phyloP scores from a whole-genome alignment of 1,140 invertebrate genomes.

The Idris sp. region DNA sequence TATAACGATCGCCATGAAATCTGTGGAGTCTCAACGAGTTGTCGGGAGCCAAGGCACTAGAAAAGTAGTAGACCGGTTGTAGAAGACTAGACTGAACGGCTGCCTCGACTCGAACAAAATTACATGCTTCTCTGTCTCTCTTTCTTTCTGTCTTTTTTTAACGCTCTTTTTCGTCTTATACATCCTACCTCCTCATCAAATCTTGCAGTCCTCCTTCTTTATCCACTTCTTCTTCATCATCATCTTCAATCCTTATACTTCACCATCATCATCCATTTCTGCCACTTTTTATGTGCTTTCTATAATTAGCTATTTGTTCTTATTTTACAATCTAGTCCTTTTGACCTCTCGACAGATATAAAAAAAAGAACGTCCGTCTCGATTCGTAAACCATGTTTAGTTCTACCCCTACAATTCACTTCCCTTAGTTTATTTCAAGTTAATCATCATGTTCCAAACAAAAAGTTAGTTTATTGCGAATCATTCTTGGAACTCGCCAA shows the following conservation, averaged over 20 bases:
- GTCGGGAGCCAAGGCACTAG: slow-evolving; percentile 22
- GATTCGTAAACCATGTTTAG: background rate
- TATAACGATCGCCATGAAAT: slow-evolving; percentile 36
- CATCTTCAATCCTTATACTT: slow-evolving; percentile 8
- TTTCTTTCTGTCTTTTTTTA: slow-evolving; percentile 32
- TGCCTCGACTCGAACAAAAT: slow-evolving; percentile 30
- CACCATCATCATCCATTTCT: slow-evolving; percentile 40
- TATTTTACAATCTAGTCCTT: slow-evolving; percentile 13
- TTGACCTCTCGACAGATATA: background rate
- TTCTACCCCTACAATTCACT: too few species aligned
- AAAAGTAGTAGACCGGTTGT: slow-evolving; percentile 62
- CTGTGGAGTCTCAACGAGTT: slow-evolving; percentile 23
- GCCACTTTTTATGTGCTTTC: slow-evolving; percentile 21
- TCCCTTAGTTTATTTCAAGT: too few species aligned
- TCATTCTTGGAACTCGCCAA: too few species aligned
- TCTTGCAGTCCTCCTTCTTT: background rate
- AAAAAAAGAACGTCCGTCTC: background rate
- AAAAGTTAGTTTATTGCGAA: too few species aligned
- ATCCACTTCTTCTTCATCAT: slow-evolving; percentile 2
- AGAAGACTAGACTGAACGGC: slow-evolving; percentile 50
- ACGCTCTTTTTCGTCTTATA: slow-evolving; percentile 28
- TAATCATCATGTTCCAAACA: too few species aligned
- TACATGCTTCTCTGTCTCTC: slow-evolving; percentile 38
- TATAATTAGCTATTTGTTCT: slow-evolving; percentile 27
- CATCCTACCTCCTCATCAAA: slow-evolving; percentile 20